Percentiles rank a stretch among this genome's conserved stretches.
These are phyloP conservation scores for Chlamydotis undulata DNA, from an alignment of 2,113 vertebrate genomes.

Conservation along the genomic window DNA sequence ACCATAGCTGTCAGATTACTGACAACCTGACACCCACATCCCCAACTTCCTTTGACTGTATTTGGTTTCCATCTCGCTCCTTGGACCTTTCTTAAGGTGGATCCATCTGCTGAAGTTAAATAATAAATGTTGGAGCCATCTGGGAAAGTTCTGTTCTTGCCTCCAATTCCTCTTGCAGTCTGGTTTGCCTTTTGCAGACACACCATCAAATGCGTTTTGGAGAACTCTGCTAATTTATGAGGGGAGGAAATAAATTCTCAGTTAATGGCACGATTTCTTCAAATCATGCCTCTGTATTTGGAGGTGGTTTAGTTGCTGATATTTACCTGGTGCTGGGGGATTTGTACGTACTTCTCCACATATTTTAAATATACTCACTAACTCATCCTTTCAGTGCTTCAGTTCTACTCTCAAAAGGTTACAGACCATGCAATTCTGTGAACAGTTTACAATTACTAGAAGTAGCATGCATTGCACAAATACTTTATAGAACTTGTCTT, in stretches of 20 bases:
- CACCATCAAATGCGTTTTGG: neutral
- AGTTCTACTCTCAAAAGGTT: neutral
- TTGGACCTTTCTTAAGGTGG: slow-evolving; percentile 84
- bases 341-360: neutral
- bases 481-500: neutral
- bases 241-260: neutral
- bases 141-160: slow-evolving; percentile 50
- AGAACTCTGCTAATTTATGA: neutral
- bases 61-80: slow-evolving; percentile 90
- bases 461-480: neutral
- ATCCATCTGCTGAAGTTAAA: slow-evolving; percentile 68
- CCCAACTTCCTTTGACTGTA: slow-evolving; percentile 92
- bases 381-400: neutral
- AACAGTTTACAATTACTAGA: neutral
- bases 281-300: neutral
- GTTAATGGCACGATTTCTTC: neutral
- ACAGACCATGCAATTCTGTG: neutral
- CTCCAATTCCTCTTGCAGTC: neutral
- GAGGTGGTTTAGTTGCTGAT: neutral
- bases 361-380: neutral
- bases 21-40: slow-evolving; percentile 99
- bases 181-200: neutral
- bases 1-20: slow-evolving; percentile 99
- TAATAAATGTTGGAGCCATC: slow-evolving; percentile 29
- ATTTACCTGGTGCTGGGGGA: neutral